Evolutionary conservation across 2,888 invertebrate genomes (phyloP).

Genomic region (Halocaridina rubra): DNA sequence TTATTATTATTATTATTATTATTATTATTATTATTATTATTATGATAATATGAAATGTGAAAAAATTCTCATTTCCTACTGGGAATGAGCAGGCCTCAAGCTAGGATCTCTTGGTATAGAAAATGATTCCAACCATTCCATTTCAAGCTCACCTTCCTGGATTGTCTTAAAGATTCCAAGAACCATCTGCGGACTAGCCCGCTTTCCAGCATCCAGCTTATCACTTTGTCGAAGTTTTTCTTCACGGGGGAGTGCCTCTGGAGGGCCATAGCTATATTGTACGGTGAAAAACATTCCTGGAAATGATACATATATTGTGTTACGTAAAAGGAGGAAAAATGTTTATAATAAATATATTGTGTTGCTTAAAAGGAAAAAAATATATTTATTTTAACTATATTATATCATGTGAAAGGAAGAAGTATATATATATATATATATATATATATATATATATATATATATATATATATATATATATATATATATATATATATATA

Average conservation of each 20-base stretch:
- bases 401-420: too few species aligned
- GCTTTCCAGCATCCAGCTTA: constrained; percentile 44
- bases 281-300: constrained; percentile 60
- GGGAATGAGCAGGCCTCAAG: background rate
- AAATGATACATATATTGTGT: too few species aligned
- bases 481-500: too few species aligned
- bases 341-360: too few species aligned
- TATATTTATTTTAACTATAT: too few species aligned
- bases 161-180: constrained; percentile 34
- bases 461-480: too few species aligned
- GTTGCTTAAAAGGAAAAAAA: too few species aligned
- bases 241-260: constrained; percentile 51
- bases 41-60: background rate
- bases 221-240: constrained; percentile 34
- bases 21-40: background rate
- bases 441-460: too few species aligned
- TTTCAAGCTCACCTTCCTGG: constrained; percentile 12
- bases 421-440: too few species aligned
- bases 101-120: too few species aligned
- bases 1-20: background rate
- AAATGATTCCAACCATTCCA: too few species aligned
- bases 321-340: too few species aligned
- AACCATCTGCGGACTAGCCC: constrained; percentile 56
- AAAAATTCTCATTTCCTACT: background rate
- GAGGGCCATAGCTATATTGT: constrained; percentile 61